Evolutionary conservation across 2,888 invertebrate species (phyloP), one percentile per base, ranked within the genome.

Genomic region (Mellilla xanthometata): DNA sequence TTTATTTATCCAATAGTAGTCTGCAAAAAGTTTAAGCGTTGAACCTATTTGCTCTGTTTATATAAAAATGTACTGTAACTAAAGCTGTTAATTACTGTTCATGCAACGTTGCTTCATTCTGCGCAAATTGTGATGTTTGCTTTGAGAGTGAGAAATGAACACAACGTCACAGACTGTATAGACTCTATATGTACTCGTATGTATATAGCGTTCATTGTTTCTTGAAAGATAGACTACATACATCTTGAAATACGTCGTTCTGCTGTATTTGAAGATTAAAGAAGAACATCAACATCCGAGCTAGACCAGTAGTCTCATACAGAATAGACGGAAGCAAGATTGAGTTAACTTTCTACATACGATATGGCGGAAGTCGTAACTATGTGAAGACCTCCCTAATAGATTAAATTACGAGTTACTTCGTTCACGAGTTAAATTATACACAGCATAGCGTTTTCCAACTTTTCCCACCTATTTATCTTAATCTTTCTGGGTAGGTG

Each of bases 401-500:
- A 29, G 19, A 41, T 31, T 12, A 27, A 35, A 43, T 43, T 19
- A 31, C 12, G 10, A 29, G 19, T n/a, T n/a, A n/a, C n/a, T n/a
- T n/a, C 41, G 39, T 39, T 39, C 15, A 42, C 35, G 26, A 30
- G 32, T 34, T 19, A 49, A 46, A 42, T 39, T 35, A 39, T 39
- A 45, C 26, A 33, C 36, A 47, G 36, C 36, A 47, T 12, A 29
- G 29, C 29, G 26, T 29, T 11, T 36, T 28, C 33, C 26, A 33
- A 52, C 45, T 50, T 48, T 39, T 27, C 9, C 23, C 40, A 40
- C 39, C 43, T 64, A 66, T 68, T 66, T 66, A 67, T 61, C 60
- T 62, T 63, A 56, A 51, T 63, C 55, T 55, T 56, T 62, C 54
- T 54, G 54, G 56, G 49, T 49, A 55, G 48, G 52, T 44, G 49